Evolutionary conservation across 1,140 invertebrate genomes (phyloP), one percentile per base, ranked within the genome.

Genomic region (Drosophila setifemur): DNA sequence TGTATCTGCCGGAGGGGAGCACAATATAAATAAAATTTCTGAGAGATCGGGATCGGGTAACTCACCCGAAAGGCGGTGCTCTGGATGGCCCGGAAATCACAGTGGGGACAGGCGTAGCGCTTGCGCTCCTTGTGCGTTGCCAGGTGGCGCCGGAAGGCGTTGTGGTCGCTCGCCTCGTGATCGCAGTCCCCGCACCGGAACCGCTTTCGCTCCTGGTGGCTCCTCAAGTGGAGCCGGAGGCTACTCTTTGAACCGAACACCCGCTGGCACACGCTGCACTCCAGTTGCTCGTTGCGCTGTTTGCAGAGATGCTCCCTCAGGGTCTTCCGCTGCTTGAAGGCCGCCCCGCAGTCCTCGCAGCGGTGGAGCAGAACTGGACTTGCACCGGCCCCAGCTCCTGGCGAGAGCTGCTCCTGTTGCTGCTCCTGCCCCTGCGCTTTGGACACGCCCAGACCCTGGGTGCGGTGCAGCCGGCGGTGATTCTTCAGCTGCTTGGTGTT

Each of bases 121-220:
- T 93, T 94, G 29, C 18, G 95, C 94, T 23, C 79, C 45, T 69
- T 70, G 89, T 97, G 96, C 14, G 93, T 91, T 90, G 95, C 94
- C 58, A 94, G 93, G 90, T 97, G 96, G 2, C 96, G 92, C 25
- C 96, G 91, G 43, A 97, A 91, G 1, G 96, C 95, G 85, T 97
- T 97, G 89, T 96, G 96, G 87, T 97, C 96, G 1, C 94, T 93
- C 3, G 95, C 94, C 2, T 92, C 91, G 90, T 96, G 97, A 5
- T 92, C 91, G 90, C 97, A 98, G 28, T 92, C 90, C 23, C 94
- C 92, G 85, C 97, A 98, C 16, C 93, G 91, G 88, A 96, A 97
- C 0, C 96, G 96, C 81, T 96, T 97, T 67, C 95, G 95, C 76
- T 94, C 94, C 94, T 88, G 60, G 90, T 92, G 89, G 35, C 93